Conservation (phyloP, 1,140 invertebrate genomes). For the Drosophila asahinai region DNA sequence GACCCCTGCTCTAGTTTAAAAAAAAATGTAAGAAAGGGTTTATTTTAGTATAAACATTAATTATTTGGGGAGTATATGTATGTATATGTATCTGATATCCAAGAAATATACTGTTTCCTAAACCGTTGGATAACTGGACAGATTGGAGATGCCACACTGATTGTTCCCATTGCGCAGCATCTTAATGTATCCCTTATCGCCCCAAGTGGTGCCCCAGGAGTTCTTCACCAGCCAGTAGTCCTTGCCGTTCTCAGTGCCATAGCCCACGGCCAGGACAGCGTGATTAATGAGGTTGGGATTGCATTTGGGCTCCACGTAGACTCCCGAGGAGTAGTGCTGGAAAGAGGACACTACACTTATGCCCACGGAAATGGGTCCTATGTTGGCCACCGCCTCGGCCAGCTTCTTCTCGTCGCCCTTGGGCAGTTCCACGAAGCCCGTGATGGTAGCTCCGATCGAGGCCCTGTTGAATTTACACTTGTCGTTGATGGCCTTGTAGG, state of each 20-base stretch:
- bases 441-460: neutral
- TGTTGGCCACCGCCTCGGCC: slow-evolving; percentile 6
- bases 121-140: too few species aligned
- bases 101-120: too few species aligned
- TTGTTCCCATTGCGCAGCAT: slow-evolving; percentile 16
- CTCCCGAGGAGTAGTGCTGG: neutral
- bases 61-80: too few species aligned
- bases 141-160: slow-evolving; percentile 7
- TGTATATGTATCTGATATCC: too few species aligned
- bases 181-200: slow-evolving; percentile 7
- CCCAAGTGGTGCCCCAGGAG: slow-evolving; percentile 1
- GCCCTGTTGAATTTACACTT: neutral
- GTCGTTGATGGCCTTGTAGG: neutral
- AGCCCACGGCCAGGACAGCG: slow-evolving; percentile 8
- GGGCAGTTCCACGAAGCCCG: neutral
- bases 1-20: too few species aligned
- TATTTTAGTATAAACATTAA: too few species aligned
- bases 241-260: neutral
- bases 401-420: neutral
- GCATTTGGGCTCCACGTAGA: neutral
- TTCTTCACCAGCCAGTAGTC: slow-evolving; percentile 24
- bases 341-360: neutral
- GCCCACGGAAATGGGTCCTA: neutral
- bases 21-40: too few species aligned
- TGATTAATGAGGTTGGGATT: neutral